Conservation (phyloP, 2,113 vertebrate genomes). For the Clarias gariepinus region DNA sequence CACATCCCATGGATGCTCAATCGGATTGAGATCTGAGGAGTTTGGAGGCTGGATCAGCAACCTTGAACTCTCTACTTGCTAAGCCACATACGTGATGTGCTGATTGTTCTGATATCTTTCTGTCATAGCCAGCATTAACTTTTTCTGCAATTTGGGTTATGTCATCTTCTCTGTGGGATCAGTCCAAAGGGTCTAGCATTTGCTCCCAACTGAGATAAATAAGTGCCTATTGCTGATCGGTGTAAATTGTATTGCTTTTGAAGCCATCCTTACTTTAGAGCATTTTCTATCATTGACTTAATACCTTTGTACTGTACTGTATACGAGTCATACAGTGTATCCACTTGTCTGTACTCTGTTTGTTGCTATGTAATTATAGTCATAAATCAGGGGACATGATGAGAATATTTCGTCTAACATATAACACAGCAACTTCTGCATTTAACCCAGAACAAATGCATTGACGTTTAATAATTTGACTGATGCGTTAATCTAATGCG, state of each 20-base stretch:
- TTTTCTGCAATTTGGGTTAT: too few relatives aligned
- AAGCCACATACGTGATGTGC: too few relatives aligned
- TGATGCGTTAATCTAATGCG: background rate
- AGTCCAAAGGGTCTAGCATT: too few relatives aligned
- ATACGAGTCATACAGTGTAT: background rate
- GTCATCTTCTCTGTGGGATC: too few relatives aligned
- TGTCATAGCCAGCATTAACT: too few relatives aligned
- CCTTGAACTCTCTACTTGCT: too few relatives aligned
- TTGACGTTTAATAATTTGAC: background rate
- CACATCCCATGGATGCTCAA: too few relatives aligned
- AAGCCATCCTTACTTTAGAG: background rate
- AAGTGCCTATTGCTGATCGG: too few relatives aligned
- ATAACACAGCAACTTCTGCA: background rate
- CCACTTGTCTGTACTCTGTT: background rate
- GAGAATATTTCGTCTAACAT: background rate
- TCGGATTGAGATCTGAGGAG: too few relatives aligned
- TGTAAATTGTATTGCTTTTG: background rate
- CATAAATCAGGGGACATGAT: background rate
- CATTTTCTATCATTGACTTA: background rate
- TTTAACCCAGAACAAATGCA: background rate
- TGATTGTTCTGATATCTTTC: too few relatives aligned
- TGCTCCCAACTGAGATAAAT: too few relatives aligned
- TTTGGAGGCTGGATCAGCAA: too few relatives aligned
- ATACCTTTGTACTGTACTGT: background rate
- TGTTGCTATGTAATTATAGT: conserved; percentile 10